Base-by-base conservation (phyloP, 2,888 invertebrate species). In the Oscheius myriophilus region DNA sequence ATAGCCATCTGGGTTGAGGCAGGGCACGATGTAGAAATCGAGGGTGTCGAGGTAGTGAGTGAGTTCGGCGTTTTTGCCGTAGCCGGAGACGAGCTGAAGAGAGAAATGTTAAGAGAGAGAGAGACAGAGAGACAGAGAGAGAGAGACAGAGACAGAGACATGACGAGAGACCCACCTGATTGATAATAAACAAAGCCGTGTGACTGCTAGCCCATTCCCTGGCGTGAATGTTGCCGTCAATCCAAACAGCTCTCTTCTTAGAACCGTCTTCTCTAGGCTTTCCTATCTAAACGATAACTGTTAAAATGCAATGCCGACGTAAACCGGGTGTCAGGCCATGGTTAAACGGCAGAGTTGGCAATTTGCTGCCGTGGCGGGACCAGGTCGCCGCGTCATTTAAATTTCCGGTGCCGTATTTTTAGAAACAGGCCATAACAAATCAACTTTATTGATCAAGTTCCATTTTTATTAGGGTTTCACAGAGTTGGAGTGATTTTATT, bases 151-250 rank as follows among this genome's bases (percentile, higher is more conserved):
- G 42, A 23, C n/a, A 6, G 42, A 18, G n/a, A 42, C 54, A 43
- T 7, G 16, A 9, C 14, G n/a, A 54, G n/a, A 33, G 16, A 21
- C 39, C 23, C 18, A 81, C 84, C 75, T 83, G 82, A 71, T 86
- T 80, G 45, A 86, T 86, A 62, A 87, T 80, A 67, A 80, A 87
- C 21, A 86, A 69, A 1, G 86, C 86, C 1, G 85, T 85, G 67
- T 85, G 86, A 59, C 82, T 81, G 16, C 84, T 81, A 9, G 86
- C 84, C 86, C 86, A 86, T 65, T 85, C 85, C 33, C 85, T 70
- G 14, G 86, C 85, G 69, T 86, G 86, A 26, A 86, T 86, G 68
- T 86, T 86, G n/a, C 85, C 86, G 71, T 86, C 86, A n/a, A 86
- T 84, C 85, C 85, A 86, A 33, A 87, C 71, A 14, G 78, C 83